A percentile compares a stretch with the other conserved stretches of the same genome.
Evolutionary conservation across 2,888 invertebrate species (phyloP).

Genomic region (Nephrotoma flavescens): DNA sequence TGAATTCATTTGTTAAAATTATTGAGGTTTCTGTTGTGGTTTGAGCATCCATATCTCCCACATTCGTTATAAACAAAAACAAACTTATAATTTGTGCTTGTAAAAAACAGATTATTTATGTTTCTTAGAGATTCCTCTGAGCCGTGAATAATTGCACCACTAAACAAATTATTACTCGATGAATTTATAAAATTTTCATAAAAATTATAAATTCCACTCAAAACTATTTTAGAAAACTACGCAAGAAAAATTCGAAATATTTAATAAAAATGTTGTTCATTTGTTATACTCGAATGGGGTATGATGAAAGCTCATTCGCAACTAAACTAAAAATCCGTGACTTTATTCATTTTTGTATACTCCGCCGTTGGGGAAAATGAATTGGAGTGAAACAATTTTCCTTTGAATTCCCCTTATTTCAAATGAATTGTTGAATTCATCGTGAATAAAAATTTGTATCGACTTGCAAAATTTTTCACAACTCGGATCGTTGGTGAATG

Average conservation of each 20-base stretch:
- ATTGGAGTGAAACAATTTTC: neutral
- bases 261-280: no score
- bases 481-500: neutral
- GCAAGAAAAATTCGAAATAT: neutral
- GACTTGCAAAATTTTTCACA: neutral
- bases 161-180: neutral
- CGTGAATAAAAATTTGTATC: neutral
- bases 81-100: no score
- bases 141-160: neutral
- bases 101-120: no score
- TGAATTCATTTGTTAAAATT: neutral
- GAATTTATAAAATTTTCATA: no score
- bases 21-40: neutral
- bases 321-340: neutral
- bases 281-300: no score
- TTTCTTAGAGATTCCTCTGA: no score
- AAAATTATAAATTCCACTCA: neutral
- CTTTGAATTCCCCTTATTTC: neutral
- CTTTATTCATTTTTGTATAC: neutral
- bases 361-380: neutral
- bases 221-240: neutral
- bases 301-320: neutral
- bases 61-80: neutral
- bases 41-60: neutral
- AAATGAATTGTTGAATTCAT: neutral